Percentiles rank a stretch among this genome's conserved stretches.
phyloP scores from a whole-genome alignment of 2,113 vertebrate genomes.

The Proterorhinus semilunaris region DNA sequence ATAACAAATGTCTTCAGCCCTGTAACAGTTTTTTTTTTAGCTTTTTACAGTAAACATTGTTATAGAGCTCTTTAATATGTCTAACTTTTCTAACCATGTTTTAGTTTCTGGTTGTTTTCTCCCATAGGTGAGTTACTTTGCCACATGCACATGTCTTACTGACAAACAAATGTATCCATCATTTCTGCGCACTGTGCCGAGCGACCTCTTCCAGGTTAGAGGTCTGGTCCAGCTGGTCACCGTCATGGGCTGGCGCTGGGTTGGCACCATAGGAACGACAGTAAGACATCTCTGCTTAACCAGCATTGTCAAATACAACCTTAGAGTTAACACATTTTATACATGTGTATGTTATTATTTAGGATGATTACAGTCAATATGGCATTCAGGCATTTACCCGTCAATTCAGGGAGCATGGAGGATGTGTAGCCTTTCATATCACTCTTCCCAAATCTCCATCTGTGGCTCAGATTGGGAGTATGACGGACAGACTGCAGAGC shows the following conservation, averaged over 20 bases:
- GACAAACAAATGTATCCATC: conserved; percentile 69
- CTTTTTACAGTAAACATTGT: too few relatives aligned
- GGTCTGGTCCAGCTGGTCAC: conserved; percentile 73
- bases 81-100: neutral
- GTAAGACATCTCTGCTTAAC: conserved; percentile 32
- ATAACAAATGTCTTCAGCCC: too few relatives aligned
- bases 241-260: conserved; percentile 74
- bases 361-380: conserved; percentile 77
- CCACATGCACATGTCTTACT: conserved; percentile 75
- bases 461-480: conserved; percentile 38
- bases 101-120: neutral
- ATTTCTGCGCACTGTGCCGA: conserved; percentile 78
- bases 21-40: too few relatives aligned
- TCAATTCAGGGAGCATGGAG: conserved; percentile 62
- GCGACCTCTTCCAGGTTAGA: conserved; percentile 74
- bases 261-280: conserved; percentile 72
- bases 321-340: neutral
- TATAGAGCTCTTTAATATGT: neutral
- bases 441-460: conserved; percentile 68
- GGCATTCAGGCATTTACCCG: conserved; percentile 74
- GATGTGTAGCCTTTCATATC: conserved; percentile 66
- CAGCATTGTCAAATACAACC: neutral
- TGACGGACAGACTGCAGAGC: conserved; percentile 62
- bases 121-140: conserved; percentile 75
- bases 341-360: neutral